A percentile compares a stretch with the other conserved stretches of the same genome.
Conservation (phyloP, 2,888 invertebrate genomes). For the Amphipyra tragopoginis region DNA sequence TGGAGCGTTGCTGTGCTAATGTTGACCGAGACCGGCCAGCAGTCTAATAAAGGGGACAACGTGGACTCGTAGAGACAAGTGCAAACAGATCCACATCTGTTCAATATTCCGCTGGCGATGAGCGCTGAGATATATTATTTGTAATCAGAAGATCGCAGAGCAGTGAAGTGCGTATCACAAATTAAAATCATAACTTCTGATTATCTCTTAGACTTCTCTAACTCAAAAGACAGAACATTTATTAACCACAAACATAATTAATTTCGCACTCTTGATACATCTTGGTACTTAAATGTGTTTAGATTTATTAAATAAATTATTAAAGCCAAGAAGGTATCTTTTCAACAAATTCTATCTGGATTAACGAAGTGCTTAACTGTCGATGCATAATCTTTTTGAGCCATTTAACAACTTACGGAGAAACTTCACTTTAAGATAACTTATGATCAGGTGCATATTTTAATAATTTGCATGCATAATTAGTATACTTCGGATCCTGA, state of each 20-base stretch:
- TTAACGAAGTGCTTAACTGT: neutral
- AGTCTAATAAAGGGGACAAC: slow-evolving; percentile 65
- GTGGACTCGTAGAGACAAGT: slow-evolving; percentile 54
- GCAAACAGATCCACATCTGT: slow-evolving; percentile 66
- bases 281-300: too few relatives aligned
- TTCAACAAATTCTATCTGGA: too few relatives aligned
- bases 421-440: neutral
- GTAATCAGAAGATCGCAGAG: slow-evolving; percentile 1
- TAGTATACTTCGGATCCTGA: slow-evolving; percentile 1
- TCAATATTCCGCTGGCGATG: slow-evolving; percentile 55
- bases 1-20: slow-evolving; percentile 59
- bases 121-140: slow-evolving; percentile 32
- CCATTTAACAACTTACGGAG: slow-evolving; percentile 1
- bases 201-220: too few relatives aligned
- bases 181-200: neutral
- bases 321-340: too few relatives aligned
- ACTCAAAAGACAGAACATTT: too few relatives aligned
- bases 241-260: too few relatives aligned
- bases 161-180: neutral
- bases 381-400: slow-evolving; percentile 9
- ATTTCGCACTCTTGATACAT: too few relatives aligned
- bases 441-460: slow-evolving; percentile 20
- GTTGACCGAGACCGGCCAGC: slow-evolving; percentile 66
- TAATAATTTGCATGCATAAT: slow-evolving; percentile 17
- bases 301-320: too few relatives aligned